Evolutionary conservation across 2,888 invertebrate species (phyloP).

Genomic region (Phyllotreta striolata): DNA sequence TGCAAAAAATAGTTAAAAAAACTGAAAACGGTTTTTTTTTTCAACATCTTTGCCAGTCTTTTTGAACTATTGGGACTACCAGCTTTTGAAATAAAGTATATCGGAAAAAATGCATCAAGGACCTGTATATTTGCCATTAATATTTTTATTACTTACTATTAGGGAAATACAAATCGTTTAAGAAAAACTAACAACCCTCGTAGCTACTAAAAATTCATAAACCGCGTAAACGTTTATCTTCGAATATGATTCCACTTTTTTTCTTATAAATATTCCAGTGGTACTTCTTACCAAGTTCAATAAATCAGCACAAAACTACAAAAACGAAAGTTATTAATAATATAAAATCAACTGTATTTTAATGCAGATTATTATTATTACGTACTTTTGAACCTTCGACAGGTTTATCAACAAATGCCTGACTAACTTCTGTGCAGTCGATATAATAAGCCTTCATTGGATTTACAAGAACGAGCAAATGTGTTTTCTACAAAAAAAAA

Average conservation of each 20-base stretch:
- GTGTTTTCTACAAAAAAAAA: slow-evolving; percentile 46
- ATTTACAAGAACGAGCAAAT: slow-evolving; percentile 67
- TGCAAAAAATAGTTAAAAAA: no score
- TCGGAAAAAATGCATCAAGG: no score
- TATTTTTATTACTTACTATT: not conserved
- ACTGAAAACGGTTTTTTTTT: no score
- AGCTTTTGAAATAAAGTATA: no score
- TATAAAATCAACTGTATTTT: slow-evolving; percentile 5
- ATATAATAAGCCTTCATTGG: slow-evolving; percentile 74
- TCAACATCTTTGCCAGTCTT: no score
- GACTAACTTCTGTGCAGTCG: slow-evolving; percentile 79
- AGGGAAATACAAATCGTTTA: slow-evolving; percentile 50
- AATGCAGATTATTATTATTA: no score
- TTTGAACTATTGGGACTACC: no score
- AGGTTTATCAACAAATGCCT: slow-evolving; percentile 67
- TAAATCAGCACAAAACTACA: slow-evolving; percentile 75
- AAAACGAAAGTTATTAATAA: slow-evolving; percentile 40
- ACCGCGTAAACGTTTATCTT: slow-evolving; percentile 69
- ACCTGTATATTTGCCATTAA: not conserved
- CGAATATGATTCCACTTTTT: slow-evolving; percentile 66
- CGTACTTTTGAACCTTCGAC: slow-evolving; percentile 42
- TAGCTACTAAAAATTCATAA: slow-evolving; percentile 66
- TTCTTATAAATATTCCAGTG: slow-evolving; percentile 68
- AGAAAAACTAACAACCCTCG: slow-evolving; percentile 72
- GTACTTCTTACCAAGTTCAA: slow-evolving; percentile 68